Evolutionary conservation across 2,797 vertebrate species (phyloP), one percentile per base, ranked within the genome.

Genomic region (Pogonophryne albipinna): DNA sequence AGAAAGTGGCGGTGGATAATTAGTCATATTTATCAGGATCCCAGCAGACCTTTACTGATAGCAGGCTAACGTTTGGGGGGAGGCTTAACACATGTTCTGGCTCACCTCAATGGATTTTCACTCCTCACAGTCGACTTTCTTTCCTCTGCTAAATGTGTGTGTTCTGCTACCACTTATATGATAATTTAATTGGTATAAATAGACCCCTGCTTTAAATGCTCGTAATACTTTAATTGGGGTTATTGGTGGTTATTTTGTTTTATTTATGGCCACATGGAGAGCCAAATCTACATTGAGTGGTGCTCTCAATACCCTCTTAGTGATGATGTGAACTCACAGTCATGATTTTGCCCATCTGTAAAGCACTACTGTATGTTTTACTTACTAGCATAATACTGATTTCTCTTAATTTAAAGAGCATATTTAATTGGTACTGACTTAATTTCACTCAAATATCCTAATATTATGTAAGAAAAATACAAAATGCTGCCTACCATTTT

Each of bases 11-110:
- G 27, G 74, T 63, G 66, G 79, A 88, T 93, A 91, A 94, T 93
- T 91, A 90, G 83, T 91, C 79, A 66, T 92, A 84, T 89, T 89
- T 89, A 87, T 91, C 87, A 87, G 91, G 79, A 76, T 91, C 80
- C 82, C 85, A 79, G 87, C 82, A 90, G 88, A 66, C 73, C 76
- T 69, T 53, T 56, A 56, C 79, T 86, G 82, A 81, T 82, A 90
- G 83, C 65, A 70, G 79, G 72, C 79, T 73, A 81, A 44, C 46
- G 55, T 90, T 79, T 78, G 49, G 34, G 34, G 34, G 34, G 27
- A 73, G 72, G 85, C 86, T 74, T 74, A 90, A 85, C 78, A 72
- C 74, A 69, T 87, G 83, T 81, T 89, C 56, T 57, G 65, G 74
- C 78, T 89, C 79, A 87, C 85, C 85, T 90, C 75, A 41, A 27